Percentiles rank a stretch among this genome's conserved stretches.
phyloP scores from a whole-genome alignment of 2,797 vertebrate species.

The Rhadinocentrus ornatus region DNA sequence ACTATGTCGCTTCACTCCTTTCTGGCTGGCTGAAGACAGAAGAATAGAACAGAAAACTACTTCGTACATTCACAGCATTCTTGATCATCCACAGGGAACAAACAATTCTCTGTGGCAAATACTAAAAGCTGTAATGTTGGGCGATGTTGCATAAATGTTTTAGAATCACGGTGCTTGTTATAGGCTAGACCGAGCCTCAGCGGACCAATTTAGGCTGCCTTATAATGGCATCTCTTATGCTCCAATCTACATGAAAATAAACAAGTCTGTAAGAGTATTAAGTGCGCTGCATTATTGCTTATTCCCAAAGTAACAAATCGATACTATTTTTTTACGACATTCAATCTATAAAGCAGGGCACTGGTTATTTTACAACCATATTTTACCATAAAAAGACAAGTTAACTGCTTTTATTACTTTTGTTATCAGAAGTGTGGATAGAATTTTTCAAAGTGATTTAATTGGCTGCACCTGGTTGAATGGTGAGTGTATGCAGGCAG shows the following conservation, averaged over 20 bases:
- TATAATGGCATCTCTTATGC: conserved; percentile 76
- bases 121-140: conserved; percentile 63
- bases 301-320: conserved; percentile 71
- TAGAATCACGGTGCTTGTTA: conserved; percentile 64
- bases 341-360: conserved; percentile 52
- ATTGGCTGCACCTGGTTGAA: conserved; percentile 37
- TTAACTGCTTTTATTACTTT: conserved; percentile 36
- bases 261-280: conserved; percentile 77
- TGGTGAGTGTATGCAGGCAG: conserved; percentile 4
- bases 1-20: conserved; percentile 23
- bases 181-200: conserved; percentile 53
- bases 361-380: conserved; percentile 43
- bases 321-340: conserved; percentile 65
- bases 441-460: conserved; percentile 22
- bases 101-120: conserved; percentile 47
- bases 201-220: conserved; percentile 65
- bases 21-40: conserved; percentile 15
- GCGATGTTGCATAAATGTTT: conserved; percentile 75
- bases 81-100: conserved; percentile 57
- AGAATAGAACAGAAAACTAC: conserved; percentile 34
- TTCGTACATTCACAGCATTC: conserved; percentile 33
- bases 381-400: conserved; percentile 45
- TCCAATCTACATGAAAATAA: conserved; percentile 74
- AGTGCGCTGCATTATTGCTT: conserved; percentile 67
- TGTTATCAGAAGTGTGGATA: conserved; percentile 17